Evolutionary conservation across 2,888 invertebrate species (phyloP).

Genomic region (Chironomus tentans): DNA sequence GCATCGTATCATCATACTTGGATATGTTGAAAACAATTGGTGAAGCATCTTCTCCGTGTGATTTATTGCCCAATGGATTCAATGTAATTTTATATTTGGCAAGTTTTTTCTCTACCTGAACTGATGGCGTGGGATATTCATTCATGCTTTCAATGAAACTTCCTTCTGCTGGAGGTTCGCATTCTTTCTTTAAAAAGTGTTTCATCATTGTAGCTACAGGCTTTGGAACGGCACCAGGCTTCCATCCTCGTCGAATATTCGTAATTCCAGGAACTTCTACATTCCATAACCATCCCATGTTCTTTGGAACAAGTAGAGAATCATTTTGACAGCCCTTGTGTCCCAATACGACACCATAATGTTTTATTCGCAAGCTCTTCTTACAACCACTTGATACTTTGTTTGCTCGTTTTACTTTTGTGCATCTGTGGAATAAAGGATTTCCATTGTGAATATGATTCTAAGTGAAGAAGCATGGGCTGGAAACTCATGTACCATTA

Average conservation of each 20-base stretch:
- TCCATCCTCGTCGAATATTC: conserved; percentile 40
- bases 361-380: conserved; percentile 32
- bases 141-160: background rate
- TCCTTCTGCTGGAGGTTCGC: conserved; percentile 30
- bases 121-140: conserved; percentile 42
- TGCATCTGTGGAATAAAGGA: background rate
- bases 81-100: conserved; percentile 57
- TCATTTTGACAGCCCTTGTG: conserved; percentile 48
- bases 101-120: conserved; percentile 56
- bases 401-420: background rate
- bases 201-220: conserved; percentile 38
- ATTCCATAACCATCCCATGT: conserved; percentile 41
- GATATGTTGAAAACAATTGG: conserved; percentile 59
- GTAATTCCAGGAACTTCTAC: conserved; percentile 27
- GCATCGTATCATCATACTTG: conserved; percentile 46
- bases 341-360: conserved; percentile 44
- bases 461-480: background rate
- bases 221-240: conserved; percentile 38
- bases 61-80: conserved; percentile 52
- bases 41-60: conserved; percentile 42
- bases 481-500: too few species aligned
- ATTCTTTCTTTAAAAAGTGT: background rate
- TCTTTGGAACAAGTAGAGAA: conserved; percentile 36
- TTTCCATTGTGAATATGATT: too few species aligned
- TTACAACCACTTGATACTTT: background rate